Evolutionary conservation across 2,888 invertebrate genomes (phyloP).

Genomic region (Myopa testacea): DNA sequence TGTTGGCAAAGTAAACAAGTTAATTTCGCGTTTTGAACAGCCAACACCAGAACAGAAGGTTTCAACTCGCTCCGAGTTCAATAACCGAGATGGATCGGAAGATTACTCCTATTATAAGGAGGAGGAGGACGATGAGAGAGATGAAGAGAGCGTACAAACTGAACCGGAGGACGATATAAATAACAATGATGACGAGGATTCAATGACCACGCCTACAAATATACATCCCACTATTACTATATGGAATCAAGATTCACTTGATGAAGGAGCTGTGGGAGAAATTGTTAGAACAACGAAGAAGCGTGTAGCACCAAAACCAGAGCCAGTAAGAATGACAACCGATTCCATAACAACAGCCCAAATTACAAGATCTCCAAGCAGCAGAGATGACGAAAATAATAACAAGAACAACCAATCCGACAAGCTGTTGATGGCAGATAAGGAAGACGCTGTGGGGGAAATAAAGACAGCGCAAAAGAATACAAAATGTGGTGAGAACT

Average conservation of each 20-base stretch:
- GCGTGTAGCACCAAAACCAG: slow-evolving; percentile 41
- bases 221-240: neutral
- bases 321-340: slow-evolving; percentile 39
- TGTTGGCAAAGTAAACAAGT: slow-evolving; percentile 65
- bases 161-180: neutral
- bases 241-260: neutral
- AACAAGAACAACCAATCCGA: too few species aligned
- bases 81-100: slow-evolving; percentile 51
- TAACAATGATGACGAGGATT: neutral
- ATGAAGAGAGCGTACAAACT: neutral
- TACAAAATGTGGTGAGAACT: slow-evolving; percentile 20
- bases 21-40: slow-evolving; percentile 63
- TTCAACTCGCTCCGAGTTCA: slow-evolving; percentile 45
- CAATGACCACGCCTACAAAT: neutral
- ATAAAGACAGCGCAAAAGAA: slow-evolving; percentile 2
- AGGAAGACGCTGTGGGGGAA: neutral
- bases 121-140: slow-evolving; percentile 43
- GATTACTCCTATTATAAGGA: slow-evolving; percentile 46
- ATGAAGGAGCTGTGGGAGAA: slow-evolving; percentile 2
- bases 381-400: slow-evolving; percentile 29
- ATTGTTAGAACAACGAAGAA: slow-evolving; percentile 40
- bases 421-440: neutral
- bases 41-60: slow-evolving; percentile 38
- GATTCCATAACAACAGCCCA: slow-evolving; percentile 15
- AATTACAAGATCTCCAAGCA: neutral